phyloP scores from a whole-genome alignment of 2,888 invertebrate species.

The Drosophila barbarae region DNA sequence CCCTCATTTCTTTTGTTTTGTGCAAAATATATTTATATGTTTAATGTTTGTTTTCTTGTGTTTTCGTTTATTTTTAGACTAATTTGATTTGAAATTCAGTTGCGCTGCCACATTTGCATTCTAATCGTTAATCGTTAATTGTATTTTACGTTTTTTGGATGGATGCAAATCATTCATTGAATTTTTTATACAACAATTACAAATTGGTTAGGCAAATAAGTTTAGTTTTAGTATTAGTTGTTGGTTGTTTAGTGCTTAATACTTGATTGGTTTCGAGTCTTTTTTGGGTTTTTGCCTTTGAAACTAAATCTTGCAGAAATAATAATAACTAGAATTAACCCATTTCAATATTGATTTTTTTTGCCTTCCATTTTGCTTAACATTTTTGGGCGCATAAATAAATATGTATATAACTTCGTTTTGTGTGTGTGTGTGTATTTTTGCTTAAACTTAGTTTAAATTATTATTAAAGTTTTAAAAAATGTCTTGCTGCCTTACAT shows the following conservation, averaged over 20 bases:
- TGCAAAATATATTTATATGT: slow-evolving; percentile 64
- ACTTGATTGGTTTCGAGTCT: slow-evolving; percentile 80
- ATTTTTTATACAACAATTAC: slow-evolving; percentile 62
- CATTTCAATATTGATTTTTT: slow-evolving; percentile 14
- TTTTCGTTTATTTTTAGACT: slow-evolving; percentile 49
- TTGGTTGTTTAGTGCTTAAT: slow-evolving; percentile 74
- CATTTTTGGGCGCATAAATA: slow-evolving; percentile 60
- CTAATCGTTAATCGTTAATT: slow-evolving; percentile 16
- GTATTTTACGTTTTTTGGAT: slow-evolving; percentile 60
- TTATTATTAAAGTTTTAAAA: slow-evolving; percentile 67
- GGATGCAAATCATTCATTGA: slow-evolving; percentile 68
- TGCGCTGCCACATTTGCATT: slow-evolving; percentile 65
- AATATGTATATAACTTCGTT: slow-evolving; percentile 52
- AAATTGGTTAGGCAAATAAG: slow-evolving; percentile 66
- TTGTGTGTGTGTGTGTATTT: slow-evolving; percentile 34
- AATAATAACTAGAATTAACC: slow-evolving; percentile 44
- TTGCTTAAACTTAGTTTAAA: slow-evolving; percentile 69
- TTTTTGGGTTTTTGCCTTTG: slow-evolving; percentile 62
- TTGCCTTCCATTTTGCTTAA: slow-evolving; percentile 37
- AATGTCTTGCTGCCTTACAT: slow-evolving; percentile 64
- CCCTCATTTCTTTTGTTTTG: slow-evolving; percentile 54
- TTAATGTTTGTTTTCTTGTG: slow-evolving; percentile 32
- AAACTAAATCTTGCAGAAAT: slow-evolving; percentile 44
- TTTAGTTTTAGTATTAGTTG: slow-evolving; percentile 44
- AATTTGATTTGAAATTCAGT: slow-evolving; percentile 73